Evolutionary conservation across 1,140 invertebrate species (phyloP).

Genomic region (Cherax quadricarinatus): DNA sequence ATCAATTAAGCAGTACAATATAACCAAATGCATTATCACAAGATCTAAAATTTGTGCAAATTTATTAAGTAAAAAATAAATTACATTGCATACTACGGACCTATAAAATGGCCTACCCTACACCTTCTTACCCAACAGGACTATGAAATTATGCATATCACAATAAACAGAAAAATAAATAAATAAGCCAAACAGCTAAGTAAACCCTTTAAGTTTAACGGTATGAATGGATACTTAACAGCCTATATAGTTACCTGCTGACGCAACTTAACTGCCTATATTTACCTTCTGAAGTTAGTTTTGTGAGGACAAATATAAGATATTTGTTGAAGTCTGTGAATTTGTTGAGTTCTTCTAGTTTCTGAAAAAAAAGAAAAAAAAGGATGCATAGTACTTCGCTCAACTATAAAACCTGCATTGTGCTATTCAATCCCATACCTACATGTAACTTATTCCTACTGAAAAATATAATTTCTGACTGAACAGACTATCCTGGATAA

Average conservation of each 20-base stretch:
- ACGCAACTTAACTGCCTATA: conserved; percentile 60
- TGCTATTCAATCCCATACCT: background rate
- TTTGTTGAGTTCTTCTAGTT: conserved; percentile 98
- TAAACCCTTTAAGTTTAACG: background rate
- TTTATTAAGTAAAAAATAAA: background rate
- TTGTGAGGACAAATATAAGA: conserved; percentile 97
- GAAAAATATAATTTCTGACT: background rate
- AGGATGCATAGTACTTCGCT: conserved; percentile 63
- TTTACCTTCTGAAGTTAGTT: conserved; percentile 91
- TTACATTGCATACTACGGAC: background rate
- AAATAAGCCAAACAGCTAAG: conserved; percentile 6
- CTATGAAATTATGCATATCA: conserved; percentile 17
- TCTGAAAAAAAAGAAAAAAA: conserved; percentile 80
- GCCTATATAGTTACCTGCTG: background rate
- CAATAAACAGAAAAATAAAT: conserved; percentile 1
- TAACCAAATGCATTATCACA: background rate
- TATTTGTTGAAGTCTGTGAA: conserved; percentile 99
- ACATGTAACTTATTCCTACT: background rate
- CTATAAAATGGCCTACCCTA: background rate
- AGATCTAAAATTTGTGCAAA: background rate
- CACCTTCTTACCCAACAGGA: background rate
- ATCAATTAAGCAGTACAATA: background rate
- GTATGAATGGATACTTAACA: no score
- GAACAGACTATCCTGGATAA: background rate
- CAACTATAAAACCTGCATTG: conserved; percentile 34